Base-by-base conservation (phyloP, 1,140 invertebrate species). In the Wasmannia auropunctata region DNA sequence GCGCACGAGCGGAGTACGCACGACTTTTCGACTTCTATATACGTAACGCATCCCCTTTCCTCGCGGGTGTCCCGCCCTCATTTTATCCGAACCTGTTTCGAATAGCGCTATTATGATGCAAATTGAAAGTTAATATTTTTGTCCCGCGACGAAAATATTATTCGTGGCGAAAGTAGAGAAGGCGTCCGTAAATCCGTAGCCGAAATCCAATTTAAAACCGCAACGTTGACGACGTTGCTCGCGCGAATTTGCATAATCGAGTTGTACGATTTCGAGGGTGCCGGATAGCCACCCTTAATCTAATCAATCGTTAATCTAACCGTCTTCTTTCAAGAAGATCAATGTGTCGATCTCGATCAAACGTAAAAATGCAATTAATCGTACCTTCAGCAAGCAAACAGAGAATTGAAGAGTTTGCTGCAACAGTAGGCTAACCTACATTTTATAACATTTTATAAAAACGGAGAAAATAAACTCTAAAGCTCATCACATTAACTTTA, bases 181-280 rank as follows among this genome's bases (percentile, higher is more conserved):
- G 51, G 54, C 34, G 25, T 11, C n/a, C 49, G 65, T 28, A 43
- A 81, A 56, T 54, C 79, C 22, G 25, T n/a, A 40, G 25, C 19
- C 65, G 16, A 25, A 49, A 83, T 72, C 54, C 49, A 83, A 83
- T 70, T 72, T 51, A n/a, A 34, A 70, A 19, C 22, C 34, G 31
- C 49, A n/a, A n/a, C 60, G 63, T 37, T n/a, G 67, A 28, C 72
- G 58, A 37, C 14, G 34, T 16, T 19, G 37, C 28, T 22, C 46
- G 28, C 43, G 22, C 31, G 31, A 65, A 86, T 86, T 56, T 79
- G 49, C 54, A 86, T 86, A 86, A 86, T 79, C 40, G 22, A 85
- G 28, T 85, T 54, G 72, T 65, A 22, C n/a, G 7, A 76, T 85
- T 63, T 85, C 40, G 43, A 77, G n/a, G n/a, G n/a, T 43, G 43